A percentile compares a stretch with the other conserved stretches of the same genome.
phyloP scores from a whole-genome alignment of 2,113 vertebrate species.

The Malurus alboscapulatus region DNA sequence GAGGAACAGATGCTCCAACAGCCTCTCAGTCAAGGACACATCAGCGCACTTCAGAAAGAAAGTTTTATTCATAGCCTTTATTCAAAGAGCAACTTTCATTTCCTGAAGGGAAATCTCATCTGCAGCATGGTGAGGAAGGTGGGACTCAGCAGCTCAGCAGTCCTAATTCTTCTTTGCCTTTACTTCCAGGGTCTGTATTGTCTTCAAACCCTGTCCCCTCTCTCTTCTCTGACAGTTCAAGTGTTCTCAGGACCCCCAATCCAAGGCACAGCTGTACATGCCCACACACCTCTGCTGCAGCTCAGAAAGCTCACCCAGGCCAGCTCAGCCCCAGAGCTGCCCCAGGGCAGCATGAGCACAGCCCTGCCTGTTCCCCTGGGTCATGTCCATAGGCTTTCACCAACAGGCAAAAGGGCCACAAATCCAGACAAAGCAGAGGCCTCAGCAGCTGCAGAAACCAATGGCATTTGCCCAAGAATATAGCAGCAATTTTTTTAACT shows the following conservation, averaged over 20 bases:
- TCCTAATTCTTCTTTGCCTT: neutral
- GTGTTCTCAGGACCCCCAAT: neutral
- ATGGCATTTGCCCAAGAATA: neutral
- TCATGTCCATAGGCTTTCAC: neutral
- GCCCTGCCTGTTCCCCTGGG: neutral
- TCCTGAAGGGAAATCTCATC: neutral
- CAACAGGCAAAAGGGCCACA: neutral
- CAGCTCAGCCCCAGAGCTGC: neutral
- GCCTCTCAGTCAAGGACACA: neutral
- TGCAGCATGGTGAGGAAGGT: fast-evolving
- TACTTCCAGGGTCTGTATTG: neutral
- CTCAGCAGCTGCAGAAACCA: neutral
- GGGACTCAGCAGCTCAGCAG: neutral
- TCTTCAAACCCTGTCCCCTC: neutral
- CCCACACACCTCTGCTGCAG: neutral
- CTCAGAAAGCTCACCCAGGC: neutral
- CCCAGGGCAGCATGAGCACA: neutral
- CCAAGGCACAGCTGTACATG: neutral
- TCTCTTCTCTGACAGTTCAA: neutral
- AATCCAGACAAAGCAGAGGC: neutral
- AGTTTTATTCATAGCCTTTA: constrained; percentile 8
- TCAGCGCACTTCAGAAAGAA: neutral
- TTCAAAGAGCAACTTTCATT: neutral
- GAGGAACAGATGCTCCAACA: neutral
- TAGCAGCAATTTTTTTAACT: neutral